Evolutionary conservation across 1,140 invertebrate species (phyloP).

Genomic region (Zophobas morio): DNA sequence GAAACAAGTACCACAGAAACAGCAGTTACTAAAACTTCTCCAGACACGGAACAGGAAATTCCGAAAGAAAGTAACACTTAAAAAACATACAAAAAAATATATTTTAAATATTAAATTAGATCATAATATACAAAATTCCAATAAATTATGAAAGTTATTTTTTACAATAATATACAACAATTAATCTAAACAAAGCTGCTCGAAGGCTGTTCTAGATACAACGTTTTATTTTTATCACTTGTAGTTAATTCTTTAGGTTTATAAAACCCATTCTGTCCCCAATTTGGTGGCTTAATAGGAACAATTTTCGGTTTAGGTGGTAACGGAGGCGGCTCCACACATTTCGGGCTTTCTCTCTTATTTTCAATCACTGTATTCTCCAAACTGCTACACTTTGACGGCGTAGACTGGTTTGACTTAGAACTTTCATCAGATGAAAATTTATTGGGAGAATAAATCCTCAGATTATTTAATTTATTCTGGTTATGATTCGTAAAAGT

Average conservation of each 20-base stretch:
- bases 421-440: conserved; percentile 50
- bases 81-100: conserved; percentile 49
- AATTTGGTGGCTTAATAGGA: conserved; percentile 73
- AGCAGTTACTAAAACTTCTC: background rate
- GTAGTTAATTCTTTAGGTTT: conserved; percentile 57
- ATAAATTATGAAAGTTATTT: conserved; percentile 43
- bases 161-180: conserved; percentile 44
- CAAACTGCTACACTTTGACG: conserved; percentile 58
- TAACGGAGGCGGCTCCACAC: conserved; percentile 69
- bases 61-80: conserved; percentile 23
- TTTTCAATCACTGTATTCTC: conserved; percentile 61
- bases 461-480: conserved; percentile 31
- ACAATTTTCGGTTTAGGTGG: conserved; percentile 74
- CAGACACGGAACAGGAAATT: conserved; percentile 11
- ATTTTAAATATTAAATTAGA: conserved; percentile 36
- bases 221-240: conserved; percentile 59
- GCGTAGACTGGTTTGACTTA: conserved; percentile 53
- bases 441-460: conserved; percentile 37
- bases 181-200: conserved; percentile 74
- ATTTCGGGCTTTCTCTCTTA: conserved; percentile 50
- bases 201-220: conserved; percentile 75
- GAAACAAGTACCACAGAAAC: background rate
- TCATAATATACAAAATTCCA: conserved; percentile 44
- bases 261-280: conserved; percentile 67
- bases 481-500: conserved; percentile 18